phyloP scores from a whole-genome alignment of 2,797 vertebrate species.

The Rousettus madagascariensis region DNA sequence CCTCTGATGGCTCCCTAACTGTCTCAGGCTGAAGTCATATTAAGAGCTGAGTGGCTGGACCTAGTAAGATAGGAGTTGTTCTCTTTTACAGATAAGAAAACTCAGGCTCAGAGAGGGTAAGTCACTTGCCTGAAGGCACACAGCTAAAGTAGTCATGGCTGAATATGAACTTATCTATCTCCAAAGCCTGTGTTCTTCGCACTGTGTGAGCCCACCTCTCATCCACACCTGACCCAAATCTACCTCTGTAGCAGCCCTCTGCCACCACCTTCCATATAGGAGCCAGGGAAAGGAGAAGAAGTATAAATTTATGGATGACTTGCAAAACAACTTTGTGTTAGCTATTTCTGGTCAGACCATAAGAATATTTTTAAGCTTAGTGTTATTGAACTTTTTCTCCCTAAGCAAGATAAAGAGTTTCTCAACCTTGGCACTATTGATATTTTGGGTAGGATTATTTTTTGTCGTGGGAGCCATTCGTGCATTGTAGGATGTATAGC shows the following conservation, averaged over 20 bases:
- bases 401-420: not conserved
- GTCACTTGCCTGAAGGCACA: not conserved
- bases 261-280: not conserved
- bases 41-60: not conserved
- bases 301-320: not conserved
- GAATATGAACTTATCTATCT: not conserved
- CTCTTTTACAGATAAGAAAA: constrained; percentile 12
- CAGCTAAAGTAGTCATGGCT: not conserved
- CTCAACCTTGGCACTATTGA: not conserved
- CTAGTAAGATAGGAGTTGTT: not conserved
- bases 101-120: not conserved
- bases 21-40: not conserved
- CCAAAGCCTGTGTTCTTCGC: not conserved
- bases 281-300: not conserved
- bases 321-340: not conserved
- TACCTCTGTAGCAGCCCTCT: not conserved
- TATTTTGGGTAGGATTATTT: not conserved
- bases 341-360: not conserved
- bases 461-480: not conserved
- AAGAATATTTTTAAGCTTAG: constrained; percentile 3
- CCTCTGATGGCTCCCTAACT: too few relatives aligned
- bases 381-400: not conserved
- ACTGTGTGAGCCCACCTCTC: not conserved
- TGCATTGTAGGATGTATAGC: not conserved
- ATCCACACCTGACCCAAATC: not conserved